phyloP scores from a whole-genome alignment of 2,113 vertebrate species.

The Hydrochoerus hydrochaeris region DNA sequence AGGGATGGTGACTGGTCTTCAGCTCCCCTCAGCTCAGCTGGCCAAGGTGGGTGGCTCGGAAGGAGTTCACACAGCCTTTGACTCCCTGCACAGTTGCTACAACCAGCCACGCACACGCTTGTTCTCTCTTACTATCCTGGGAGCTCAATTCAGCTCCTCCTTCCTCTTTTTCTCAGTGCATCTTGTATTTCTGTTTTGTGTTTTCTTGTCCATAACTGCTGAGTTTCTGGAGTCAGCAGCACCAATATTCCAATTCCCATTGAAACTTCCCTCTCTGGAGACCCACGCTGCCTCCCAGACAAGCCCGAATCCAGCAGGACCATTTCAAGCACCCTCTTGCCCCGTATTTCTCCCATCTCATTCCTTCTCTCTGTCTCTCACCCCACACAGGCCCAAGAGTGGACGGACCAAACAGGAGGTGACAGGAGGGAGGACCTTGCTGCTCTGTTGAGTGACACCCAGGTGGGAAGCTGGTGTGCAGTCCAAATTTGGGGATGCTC shows the following conservation, averaged over 20 bases:
- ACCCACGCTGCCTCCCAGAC: background rate
- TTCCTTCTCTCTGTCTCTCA: too few species aligned
- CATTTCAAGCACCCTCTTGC: fast-evolving
- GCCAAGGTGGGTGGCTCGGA: fast-evolving
- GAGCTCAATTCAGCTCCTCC: background rate
- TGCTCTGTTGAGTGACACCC: background rate
- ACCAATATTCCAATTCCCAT: background rate
- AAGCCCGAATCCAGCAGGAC: background rate
- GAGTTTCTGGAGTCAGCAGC: background rate
- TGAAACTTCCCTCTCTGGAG: background rate
- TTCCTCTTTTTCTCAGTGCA: background rate
- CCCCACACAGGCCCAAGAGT: background rate
- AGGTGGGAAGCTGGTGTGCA: background rate
- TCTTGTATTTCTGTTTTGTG: background rate
- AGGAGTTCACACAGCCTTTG: fast-evolving
- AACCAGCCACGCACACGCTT: fast-evolving
- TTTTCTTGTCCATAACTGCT: background rate
- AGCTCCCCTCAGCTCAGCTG: background rate
- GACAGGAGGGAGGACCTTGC: too few species aligned
- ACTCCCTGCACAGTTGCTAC: background rate
- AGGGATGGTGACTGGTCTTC: background rate
- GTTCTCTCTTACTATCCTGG: fast-evolving
- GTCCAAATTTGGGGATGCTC: background rate
- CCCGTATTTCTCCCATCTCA: background rate
- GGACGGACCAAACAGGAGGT: background rate